Base-by-base conservation (phyloP, 2,797 vertebrate genomes). In the Morus bassanus region DNA sequence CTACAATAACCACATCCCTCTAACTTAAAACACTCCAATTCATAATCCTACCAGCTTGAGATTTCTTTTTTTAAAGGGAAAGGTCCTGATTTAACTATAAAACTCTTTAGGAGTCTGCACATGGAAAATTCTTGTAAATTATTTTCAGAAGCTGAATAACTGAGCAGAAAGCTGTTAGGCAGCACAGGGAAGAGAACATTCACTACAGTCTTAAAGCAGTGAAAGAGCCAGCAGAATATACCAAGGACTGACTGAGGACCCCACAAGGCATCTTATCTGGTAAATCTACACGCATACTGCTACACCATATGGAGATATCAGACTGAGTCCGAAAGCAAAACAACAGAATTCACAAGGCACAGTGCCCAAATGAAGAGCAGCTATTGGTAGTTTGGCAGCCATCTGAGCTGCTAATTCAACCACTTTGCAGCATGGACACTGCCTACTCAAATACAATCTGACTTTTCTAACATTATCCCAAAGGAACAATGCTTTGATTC, bases 341-440 rank as follows among this genome's bases (percentile, higher is more conserved):
- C 64, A 91, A 85, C 50, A 69, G 51, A 89, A 82, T 76, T 73
- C 85, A 75, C 87, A 89, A 74, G 75, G 93, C 91, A 85, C 33
- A 0, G 35, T 61, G 81, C 81, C 81, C 60, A 43, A 89, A 46
- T 25, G 60, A 78, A 76, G 70, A 85, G 54, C 35, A 92, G 87
- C 48, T 51, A 61, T 2, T 33, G 51, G 57, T 41, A 65, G 48
- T 81, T 16, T 91, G 59, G 60, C 87, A 95, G 80, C 72, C 39
- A 15, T 13, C 51, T 85, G 51, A 82, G 82, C 81, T 91, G 70
- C 83, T 61, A 85, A 82, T 70, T 89, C 82, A 81, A 35, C 51
- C 37, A 8, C 53, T 46, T 63, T 19, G 18, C 63, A 80, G 72
- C 31, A 83, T 0, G 18, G 35, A 63, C 50, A 46, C 27, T 46